Evolutionary conservation across 1,140 invertebrate species (phyloP).

Genomic region (Teleogryllus occipitalis): DNA sequence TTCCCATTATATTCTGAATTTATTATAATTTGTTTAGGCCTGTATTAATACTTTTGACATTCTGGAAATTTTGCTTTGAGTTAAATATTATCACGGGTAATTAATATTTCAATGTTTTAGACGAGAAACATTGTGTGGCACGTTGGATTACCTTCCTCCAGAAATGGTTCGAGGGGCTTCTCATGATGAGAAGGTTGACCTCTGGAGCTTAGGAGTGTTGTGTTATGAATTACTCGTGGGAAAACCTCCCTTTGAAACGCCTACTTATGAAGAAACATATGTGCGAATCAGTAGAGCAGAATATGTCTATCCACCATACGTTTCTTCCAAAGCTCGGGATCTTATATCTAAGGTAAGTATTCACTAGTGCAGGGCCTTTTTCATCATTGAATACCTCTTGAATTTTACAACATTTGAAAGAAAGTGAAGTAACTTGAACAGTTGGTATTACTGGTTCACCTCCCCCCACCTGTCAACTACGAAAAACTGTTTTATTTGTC

Average conservation of each 20-base stretch:
- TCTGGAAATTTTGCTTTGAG: no score
- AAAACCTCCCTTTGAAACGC: slow-evolving; percentile 81
- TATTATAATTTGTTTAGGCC: no score
- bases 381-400: no score
- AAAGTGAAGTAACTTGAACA: no score
- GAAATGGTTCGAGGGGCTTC: slow-evolving; percentile 81
- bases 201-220: slow-evolving; percentile 89
- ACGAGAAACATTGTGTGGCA: slow-evolving; percentile 87
- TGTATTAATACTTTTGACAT: no score
- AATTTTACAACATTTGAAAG: no score
- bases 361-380: no score
- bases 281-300: slow-evolving; percentile 68
- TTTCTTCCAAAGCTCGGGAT: slow-evolving; percentile 67
- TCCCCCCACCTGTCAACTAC: no score
- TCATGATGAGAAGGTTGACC: slow-evolving; percentile 75
- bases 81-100: no score
- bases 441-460: no score
- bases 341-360: slow-evolving; percentile 65
- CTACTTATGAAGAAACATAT: slow-evolving; percentile 72
- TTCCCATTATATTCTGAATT: no score
- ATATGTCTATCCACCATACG: slow-evolving; percentile 61
- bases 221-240: slow-evolving; percentile 88
- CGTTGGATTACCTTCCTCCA: slow-evolving; percentile 93
- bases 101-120: slow-evolving; percentile 35
- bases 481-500: no score